These are phyloP conservation scores for Uloborus plumipes DNA, from an alignment of 2,888 invertebrate species.

Conservation along the genomic window DNA sequence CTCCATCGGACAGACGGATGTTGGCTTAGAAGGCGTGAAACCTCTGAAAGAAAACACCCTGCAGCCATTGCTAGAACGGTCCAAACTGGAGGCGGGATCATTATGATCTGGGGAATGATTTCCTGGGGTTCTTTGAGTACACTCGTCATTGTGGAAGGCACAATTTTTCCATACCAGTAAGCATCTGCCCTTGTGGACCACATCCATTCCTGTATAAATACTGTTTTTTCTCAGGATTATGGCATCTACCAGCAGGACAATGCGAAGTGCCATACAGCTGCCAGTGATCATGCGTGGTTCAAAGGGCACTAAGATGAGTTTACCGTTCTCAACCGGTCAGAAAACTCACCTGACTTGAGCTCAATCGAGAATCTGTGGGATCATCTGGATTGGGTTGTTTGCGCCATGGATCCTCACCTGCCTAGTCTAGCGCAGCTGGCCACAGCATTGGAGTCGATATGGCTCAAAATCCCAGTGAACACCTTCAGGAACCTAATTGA, in stretches of 20 bases:
- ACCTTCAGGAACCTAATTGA: conserved; percentile 13
- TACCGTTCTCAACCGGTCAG: neutral
- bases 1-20: conserved; percentile 1
- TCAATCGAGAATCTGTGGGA: conserved; percentile 19
- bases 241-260: neutral
- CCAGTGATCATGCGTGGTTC: neutral
- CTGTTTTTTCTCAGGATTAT: neutral
- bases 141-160: neutral
- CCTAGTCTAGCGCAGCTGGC: conserved; percentile 7
- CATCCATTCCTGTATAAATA: too few species aligned
- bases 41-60: neutral
- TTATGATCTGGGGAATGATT: neutral
- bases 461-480: conserved; percentile 7
- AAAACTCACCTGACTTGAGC: conserved; percentile 13
- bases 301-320: conserved; percentile 11
- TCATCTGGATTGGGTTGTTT: conserved; percentile 14
- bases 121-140: neutral
- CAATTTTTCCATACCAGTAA: too few species aligned
- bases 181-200: too few species aligned
- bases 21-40: neutral
- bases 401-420: conserved; percentile 12
- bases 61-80: neutral
- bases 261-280: conserved; percentile 1
- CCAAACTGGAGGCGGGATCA: neutral
- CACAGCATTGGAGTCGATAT: conserved; percentile 4